phyloP scores from a whole-genome alignment of 2,888 invertebrate species.

The Omphaloscelis lunosa region DNA sequence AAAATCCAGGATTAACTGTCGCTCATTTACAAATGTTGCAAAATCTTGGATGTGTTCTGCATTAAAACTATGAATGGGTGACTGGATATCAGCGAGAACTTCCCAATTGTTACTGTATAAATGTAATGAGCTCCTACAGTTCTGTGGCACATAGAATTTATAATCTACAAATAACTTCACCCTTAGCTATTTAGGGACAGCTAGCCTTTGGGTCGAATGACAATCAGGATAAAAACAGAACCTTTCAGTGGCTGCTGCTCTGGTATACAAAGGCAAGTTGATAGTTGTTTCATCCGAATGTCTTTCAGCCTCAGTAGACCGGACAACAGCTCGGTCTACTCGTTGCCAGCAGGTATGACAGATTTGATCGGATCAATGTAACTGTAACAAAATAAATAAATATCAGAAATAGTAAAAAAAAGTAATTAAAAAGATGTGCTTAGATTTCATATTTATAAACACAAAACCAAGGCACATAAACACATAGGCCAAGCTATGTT shows the following conservation, averaged over 20 bases:
- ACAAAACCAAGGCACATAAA: not conserved
- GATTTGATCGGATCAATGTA: constrained; percentile 7
- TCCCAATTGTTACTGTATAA: too few species aligned
- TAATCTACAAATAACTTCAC: too few species aligned
- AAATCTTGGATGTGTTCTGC: constrained; percentile 5
- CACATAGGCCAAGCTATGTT: not conserved
- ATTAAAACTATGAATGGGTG: not conserved
- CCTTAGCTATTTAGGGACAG: constrained; percentile 7
- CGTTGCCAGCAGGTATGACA: constrained; percentile 22
- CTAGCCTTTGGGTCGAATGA: not conserved
- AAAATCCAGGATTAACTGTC: constrained; percentile 1
- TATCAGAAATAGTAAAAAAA: not conserved
- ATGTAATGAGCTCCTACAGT: too few species aligned
- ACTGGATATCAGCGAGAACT: too few species aligned
- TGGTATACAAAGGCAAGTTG: constrained; percentile 13
- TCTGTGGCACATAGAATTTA: too few species aligned
- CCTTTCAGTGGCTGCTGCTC: not conserved
- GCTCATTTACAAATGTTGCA: constrained; percentile 5
- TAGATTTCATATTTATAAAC: too few species aligned
- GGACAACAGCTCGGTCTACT: constrained; percentile 5
- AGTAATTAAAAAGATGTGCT: too few species aligned
- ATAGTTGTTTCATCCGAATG: not conserved
- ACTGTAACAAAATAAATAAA: constrained; percentile 16
- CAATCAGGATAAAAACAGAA: constrained; percentile 14
- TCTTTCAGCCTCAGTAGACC: not conserved